These are phyloP conservation scores for Okamejei kenojei DNA, from an alignment of 2,797 vertebrate species.

Conservation along the genomic window DNA sequence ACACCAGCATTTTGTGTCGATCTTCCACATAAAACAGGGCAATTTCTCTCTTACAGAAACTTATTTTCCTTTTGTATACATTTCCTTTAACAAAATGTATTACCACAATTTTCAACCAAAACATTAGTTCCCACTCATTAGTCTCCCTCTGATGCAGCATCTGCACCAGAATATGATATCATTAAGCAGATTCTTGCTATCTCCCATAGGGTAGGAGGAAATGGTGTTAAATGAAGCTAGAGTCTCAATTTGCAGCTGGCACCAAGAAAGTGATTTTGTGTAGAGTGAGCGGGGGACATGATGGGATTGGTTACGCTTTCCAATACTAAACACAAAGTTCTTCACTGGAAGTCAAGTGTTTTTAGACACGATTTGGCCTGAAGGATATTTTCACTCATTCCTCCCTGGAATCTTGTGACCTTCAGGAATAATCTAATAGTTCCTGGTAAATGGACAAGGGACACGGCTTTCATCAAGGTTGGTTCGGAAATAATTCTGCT, in stretches of 20 bases:
- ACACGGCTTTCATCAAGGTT: not conserved
- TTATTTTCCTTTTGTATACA: not conserved
- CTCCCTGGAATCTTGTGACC: not conserved
- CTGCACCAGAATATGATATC: conserved; percentile 22
- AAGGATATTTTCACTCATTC: not conserved
- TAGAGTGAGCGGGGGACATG: conserved; percentile 4
- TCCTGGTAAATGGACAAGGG: not conserved
- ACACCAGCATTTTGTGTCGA: too few relatives aligned
- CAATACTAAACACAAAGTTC: not conserved
- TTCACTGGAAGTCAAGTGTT: not conserved
- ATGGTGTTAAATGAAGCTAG: conserved; percentile 25
- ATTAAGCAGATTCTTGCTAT: conserved; percentile 22
- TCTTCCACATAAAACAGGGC: not conserved
- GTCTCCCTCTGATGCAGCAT: conserved; percentile 29
- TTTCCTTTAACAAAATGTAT: not conserved
- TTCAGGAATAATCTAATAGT: not conserved
- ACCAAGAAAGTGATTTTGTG: not conserved
- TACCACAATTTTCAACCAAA: conserved; percentile 5
- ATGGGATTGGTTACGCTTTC: not conserved
- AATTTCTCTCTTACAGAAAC: not conserved
- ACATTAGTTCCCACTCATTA: conserved; percentile 38
- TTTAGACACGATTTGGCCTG: not conserved
- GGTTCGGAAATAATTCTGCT: not conserved
- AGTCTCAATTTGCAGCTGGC: conserved; percentile 29
- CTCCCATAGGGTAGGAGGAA: conserved; percentile 20